These are phyloP conservation scores for Edolisoma coerulescens DNA, from an alignment of 2,113 vertebrate genomes.

Conservation along the genomic window DNA sequence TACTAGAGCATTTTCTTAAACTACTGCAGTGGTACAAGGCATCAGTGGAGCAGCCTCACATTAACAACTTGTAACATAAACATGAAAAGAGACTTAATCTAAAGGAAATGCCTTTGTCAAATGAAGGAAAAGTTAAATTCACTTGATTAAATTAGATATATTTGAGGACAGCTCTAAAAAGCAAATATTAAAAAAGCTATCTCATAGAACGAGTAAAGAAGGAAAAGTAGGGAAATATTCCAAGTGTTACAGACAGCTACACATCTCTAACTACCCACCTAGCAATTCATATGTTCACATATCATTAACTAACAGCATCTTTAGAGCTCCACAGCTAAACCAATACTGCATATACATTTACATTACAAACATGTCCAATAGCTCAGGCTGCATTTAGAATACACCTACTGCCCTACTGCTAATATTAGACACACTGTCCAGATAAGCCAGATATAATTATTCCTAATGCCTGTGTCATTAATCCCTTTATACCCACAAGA, in stretches of 20 bases:
- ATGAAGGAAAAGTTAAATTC: not conserved
- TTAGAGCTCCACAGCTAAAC: not conserved
- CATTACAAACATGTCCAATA: not conserved
- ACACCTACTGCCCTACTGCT: not conserved
- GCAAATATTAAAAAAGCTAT: not conserved
- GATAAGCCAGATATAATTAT: slow-evolving; percentile 4
- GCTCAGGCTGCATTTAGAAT: not conserved
- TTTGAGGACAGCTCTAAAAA: not conserved
- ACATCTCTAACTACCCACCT: not conserved
- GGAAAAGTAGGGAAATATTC: not conserved
- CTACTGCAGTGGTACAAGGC: not conserved
- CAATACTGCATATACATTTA: not conserved
- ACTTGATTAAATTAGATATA: not conserved
- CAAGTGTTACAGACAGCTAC: not conserved
- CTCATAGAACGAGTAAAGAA: not conserved
- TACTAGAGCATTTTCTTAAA: not conserved
- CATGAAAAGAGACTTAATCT: not conserved
- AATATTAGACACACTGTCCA: slow-evolving; percentile 4
- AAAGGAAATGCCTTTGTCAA: not conserved
- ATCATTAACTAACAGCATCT: not conserved
- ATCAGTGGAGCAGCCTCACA: not conserved
- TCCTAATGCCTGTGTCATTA: slow-evolving; percentile 20
- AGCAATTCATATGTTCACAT: not conserved
- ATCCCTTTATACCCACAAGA: slow-evolving; percentile 9
- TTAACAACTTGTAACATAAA: not conserved